Base-by-base conservation (phyloP, 2,113 vertebrate genomes). In the Zosterops lateralis region DNA sequence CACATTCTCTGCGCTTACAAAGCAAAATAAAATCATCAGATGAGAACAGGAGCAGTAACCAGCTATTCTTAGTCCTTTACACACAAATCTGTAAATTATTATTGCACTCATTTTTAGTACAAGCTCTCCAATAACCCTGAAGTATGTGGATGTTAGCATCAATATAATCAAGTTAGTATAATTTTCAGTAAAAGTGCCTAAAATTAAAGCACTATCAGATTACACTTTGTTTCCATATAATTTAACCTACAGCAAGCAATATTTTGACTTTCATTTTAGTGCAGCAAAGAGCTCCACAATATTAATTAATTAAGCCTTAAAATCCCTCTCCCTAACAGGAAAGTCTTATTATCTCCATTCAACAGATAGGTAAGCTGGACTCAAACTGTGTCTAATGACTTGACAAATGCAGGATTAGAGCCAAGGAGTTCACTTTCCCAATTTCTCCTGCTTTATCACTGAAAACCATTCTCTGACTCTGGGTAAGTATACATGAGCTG, bases 321-420 rank as follows among this genome's bases (percentile, higher is more conserved):
- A 91, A 73, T 89, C 82, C 93, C 72, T 87, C 62, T 60, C 60
- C 48, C 8, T 67, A 80, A 71, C 34, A 80, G 56, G 29, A 74
- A 95, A 91, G 72, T 84, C 83, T 45, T 92, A 73, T 86, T 93
- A 93, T 95, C 95, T 95, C 64, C 87, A 72, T 93, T 84, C 67
- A 91, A 88, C 91, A 95, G 94, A 95, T 71, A 95, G 87, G 91
- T 95, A 95, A 94, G 72, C 78, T 48, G 48, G 47, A 93, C 67
- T 89, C 81, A 92, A 51, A 85, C 54, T 67, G 78, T 83, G 51
- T 77, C 86, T 91, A 92, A 92, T 95, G 78, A 56, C 60, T 91
- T 78, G 79, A 88, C 72, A 95, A 92, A 95, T 44, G 64, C 85
- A 94, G 89, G 93, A 96, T 93, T 2, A 64, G 34, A 95, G 93